Percentiles rank a stretch among this genome's conserved stretches.
Conservation (phyloP, 2,797 vertebrate species). For the Sardinella longiceps region DNA sequence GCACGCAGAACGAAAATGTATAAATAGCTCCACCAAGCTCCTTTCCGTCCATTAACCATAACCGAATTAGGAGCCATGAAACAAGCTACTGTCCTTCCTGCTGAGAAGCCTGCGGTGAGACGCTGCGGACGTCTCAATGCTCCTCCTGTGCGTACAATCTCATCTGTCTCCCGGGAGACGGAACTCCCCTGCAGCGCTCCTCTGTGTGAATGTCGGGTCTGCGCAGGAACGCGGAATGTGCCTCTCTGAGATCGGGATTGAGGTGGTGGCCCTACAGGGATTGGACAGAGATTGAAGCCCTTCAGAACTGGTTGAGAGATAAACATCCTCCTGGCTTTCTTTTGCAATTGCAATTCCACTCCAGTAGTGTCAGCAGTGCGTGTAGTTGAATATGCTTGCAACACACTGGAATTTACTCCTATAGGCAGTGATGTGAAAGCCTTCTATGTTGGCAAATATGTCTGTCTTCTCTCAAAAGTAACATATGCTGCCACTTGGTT, state of each 20-base stretch:
- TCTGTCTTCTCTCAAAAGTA: neutral
- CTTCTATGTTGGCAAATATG: neutral
- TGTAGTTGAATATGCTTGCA: no score
- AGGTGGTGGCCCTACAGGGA: neutral
- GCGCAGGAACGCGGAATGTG: neutral
- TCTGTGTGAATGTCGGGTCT: neutral
- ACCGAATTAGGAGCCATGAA: neutral
- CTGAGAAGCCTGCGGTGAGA: neutral
- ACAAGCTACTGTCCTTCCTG: neutral
- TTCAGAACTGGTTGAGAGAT: no score
- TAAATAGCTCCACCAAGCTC: constrained; percentile 14
- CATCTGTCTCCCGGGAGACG: neutral
- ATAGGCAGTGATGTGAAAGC: neutral
- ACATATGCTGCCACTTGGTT: neutral
- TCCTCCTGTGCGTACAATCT: neutral
- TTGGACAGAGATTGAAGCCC: no score
- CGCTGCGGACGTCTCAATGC: neutral
- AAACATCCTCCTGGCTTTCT: no score
- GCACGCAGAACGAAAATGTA: neutral
- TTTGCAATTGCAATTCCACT: no score
- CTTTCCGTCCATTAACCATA: neutral
- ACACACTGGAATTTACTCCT: no score
- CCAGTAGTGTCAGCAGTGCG: no score
- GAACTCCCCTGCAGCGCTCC: neutral
- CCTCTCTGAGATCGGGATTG: neutral